Percentiles rank a stretch among this genome's conserved stretches.
phyloP scores from a whole-genome alignment of 1,140 invertebrate genomes.

The Spodoptera litura region DNA sequence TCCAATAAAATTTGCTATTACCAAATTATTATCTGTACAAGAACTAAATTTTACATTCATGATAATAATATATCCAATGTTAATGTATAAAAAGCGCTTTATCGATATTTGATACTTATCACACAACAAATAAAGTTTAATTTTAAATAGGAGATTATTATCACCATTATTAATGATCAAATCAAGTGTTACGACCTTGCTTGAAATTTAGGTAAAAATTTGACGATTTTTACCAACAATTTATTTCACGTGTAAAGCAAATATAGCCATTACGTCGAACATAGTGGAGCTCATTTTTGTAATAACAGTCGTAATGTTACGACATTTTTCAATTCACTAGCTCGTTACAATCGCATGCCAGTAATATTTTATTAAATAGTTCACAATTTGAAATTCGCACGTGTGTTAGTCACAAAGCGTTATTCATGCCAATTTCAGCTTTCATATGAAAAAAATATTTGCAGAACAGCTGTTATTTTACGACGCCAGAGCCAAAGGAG shows the following conservation, averaged over 20 bases:
- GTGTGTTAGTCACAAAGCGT: not conserved
- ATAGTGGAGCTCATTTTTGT: constrained; percentile 9
- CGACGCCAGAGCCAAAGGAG: no score
- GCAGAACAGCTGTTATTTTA: not conserved
- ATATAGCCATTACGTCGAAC: not conserved
- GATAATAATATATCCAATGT: no score
- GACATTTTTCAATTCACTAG: constrained; percentile 15
- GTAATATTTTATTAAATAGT: constrained; percentile 6
- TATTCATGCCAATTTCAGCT: not conserved
- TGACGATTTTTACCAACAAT: no score
- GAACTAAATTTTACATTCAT: no score
- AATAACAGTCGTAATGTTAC: not conserved
- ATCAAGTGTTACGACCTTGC: no score
- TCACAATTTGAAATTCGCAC: not conserved
- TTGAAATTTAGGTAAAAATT: no score
- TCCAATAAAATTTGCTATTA: not conserved
- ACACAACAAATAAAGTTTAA: no score
- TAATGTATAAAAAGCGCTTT: no score
- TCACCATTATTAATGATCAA: no score
- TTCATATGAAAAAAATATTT: not conserved
- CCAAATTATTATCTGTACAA: no score
- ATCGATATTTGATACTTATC: no score
- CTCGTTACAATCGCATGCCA: constrained; percentile 2
- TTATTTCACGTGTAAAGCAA: not conserved
- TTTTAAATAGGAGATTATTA: no score